Base-by-base conservation (phyloP, 2,113 vertebrate genomes). In the Cryptomyrus ogoouensis region DNA sequence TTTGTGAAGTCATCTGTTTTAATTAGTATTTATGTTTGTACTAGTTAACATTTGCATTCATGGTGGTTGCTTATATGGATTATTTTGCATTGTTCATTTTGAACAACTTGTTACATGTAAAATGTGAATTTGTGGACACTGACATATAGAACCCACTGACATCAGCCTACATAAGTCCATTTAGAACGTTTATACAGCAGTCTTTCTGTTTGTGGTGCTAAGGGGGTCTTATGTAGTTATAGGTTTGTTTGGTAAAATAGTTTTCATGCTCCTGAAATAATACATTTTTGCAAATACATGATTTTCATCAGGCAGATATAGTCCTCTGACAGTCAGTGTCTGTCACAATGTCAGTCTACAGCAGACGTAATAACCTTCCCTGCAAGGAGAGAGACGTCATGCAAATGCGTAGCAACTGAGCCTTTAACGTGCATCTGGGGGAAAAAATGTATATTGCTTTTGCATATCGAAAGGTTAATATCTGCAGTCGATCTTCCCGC, bases 401-500 rank as follows among this genome's bases (percentile, higher is more conserved):
- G 83, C 31, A 92, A 91, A 93, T 89, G 10, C 46, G 56, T 92
- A 88, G 84, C 27, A 12, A 90, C 46, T 13, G 77, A 10, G 47
- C 50, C 50, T 58, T 92, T 90, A 89, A 89, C 89, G 90, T 27
- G 83, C 17, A 31, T 46, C 42, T 83, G 70, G 49, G 84, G 42
- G 77, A 91, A 27, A n/a, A 88, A 84, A 44, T 87, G 46, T 77
- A 35, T 56, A 31, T 46, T 74, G 58, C 89, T 56, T 83, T 50
- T 90, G 90, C 90, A 92, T 87, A 90, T 90, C 88, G 85, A 90
- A 91, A 91, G 90, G 90, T 91, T 91, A 91, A 93, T 92, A 92
- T 90, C 66, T 90, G 89, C 87, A 90, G 90, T 91, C 89, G 90
- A 91, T 92, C 91, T 91, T 56, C 46, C 86, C 17, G 35, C 50